Base-by-base conservation (phyloP, 2,113 vertebrate species). In the Chaenogobius annularis region DNA sequence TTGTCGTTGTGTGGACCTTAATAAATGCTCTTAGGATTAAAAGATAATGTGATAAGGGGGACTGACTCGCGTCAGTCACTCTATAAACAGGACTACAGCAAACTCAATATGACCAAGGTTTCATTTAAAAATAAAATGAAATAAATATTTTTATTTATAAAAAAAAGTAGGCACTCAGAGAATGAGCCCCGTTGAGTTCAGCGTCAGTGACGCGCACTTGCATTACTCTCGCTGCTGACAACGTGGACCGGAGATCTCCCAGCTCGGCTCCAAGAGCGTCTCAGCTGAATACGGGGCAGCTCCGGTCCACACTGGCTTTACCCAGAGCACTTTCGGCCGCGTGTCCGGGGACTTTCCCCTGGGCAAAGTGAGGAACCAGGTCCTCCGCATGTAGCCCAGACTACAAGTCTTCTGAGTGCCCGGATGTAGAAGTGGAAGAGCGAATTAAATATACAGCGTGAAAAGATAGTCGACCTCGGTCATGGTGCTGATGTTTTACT, bases 271-370 rank as follows among this genome's bases (percentile, higher is more conserved):
- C 20, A 3, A 11, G 26, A 14, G 55, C 55, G 55, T 58, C 55
- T 58, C 22, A 0, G 55, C 55, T 58, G 55, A 58, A 1, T 12
- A 11, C 13, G 22, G 13, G 10, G 55, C 3, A 1, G 12, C 22
- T 14, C 55, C 22, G 11, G 13, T 1, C 55, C 22, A 58, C 22
- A 3, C 22, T 26, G 81, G 75, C 0, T 26, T 35, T 0, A 72
- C 0, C 82, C 86, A 83, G 69, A 0, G 43, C 87, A 88, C 85
- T 91, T 73, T 91, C 89, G 89, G 89, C 83, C 59, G 0, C 1
- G 6, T 0, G 90, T 88, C 87, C 90, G 86, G 90, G 89, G 89
- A 90, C 89, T 90, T 89, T 91, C 87, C 88, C 89, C 90, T 89
- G 87, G 78, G 89, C 73, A 1, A 0, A 9, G 22, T 7, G 11